phyloP scores from a whole-genome alignment of 2,888 invertebrate species.

The Peribatodes rhomboidaria region DNA sequence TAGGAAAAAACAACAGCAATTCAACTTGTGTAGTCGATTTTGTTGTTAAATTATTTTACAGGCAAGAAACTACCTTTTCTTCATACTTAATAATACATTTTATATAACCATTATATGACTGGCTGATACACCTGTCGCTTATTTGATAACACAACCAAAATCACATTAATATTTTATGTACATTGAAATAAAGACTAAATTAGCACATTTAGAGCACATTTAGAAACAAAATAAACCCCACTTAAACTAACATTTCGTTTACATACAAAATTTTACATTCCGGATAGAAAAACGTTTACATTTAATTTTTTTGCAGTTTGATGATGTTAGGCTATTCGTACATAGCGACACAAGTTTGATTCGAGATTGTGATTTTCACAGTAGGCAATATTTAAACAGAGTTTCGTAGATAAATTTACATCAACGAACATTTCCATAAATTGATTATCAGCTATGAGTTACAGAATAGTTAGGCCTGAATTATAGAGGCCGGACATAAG shows the following conservation, averaged over 20 bases:
- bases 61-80: not conserved
- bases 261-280: slow-evolving; percentile 38
- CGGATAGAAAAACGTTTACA: slow-evolving; percentile 36
- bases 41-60: too few species aligned
- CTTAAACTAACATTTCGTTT: slow-evolving; percentile 21
- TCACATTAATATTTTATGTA: slow-evolving; percentile 26
- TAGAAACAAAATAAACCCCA: slow-evolving; percentile 33
- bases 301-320: not conserved
- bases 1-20: not conserved
- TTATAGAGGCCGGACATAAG: too few species aligned
- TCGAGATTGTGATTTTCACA: too few species aligned
- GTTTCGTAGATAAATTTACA: too few species aligned
- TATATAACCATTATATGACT: not conserved
- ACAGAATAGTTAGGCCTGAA: too few species aligned
- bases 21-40: not conserved
- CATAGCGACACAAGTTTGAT: not conserved
- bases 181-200: slow-evolving; percentile 48
- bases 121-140: slow-evolving; percentile 20
- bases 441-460: too few species aligned
- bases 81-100: not conserved
- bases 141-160: slow-evolving; percentile 47
- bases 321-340: not conserved
- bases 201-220: slow-evolving; percentile 48
- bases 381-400: too few species aligned
- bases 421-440: too few species aligned